Conservation (phyloP, 2,888 invertebrate genomes). For the Alcis repandata region DNA sequence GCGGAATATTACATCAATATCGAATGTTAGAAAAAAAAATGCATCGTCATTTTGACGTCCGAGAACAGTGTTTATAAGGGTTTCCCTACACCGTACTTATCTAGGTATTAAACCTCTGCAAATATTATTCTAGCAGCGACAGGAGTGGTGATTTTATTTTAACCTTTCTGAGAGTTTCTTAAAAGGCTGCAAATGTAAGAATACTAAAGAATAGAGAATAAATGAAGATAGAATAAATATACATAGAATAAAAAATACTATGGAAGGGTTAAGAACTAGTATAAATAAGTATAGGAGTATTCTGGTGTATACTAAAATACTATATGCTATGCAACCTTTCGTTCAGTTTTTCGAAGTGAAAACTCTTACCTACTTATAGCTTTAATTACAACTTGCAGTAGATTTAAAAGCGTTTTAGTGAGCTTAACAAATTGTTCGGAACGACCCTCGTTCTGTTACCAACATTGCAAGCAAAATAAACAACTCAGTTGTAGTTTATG, state of each 20-base stretch:
- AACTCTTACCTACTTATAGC: background rate
- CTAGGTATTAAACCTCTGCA: conserved; percentile 19
- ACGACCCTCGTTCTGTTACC: conserved; percentile 25
- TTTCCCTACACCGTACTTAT: conserved; percentile 16
- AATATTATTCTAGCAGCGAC: conserved; percentile 22
- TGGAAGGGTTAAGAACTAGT: too few species aligned
- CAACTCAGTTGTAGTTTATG: conserved; percentile 34
- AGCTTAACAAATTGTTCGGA: conserved; percentile 25
- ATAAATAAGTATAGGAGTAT: too few species aligned
- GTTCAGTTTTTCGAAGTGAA: background rate
- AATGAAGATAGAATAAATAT: background rate
- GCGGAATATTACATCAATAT: too few species aligned
- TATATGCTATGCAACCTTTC: too few species aligned
- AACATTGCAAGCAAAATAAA: conserved; percentile 37
- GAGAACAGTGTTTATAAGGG: background rate
- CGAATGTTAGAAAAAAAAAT: too few species aligned
- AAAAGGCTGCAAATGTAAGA: conserved; percentile 3
- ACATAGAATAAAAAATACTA: too few species aligned
- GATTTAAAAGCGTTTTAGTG: conserved; percentile 12
- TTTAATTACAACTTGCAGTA: conserved; percentile 8
- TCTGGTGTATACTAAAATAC: too few species aligned
- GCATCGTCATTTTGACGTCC: background rate
- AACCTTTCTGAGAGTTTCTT: conserved; percentile 12
- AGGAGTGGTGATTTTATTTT: conserved; percentile 14
- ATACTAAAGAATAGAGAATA: background rate